Base-by-base conservation (phyloP, 2,113 vertebrate genomes). In the Melanotaenia duboulayi region DNA sequence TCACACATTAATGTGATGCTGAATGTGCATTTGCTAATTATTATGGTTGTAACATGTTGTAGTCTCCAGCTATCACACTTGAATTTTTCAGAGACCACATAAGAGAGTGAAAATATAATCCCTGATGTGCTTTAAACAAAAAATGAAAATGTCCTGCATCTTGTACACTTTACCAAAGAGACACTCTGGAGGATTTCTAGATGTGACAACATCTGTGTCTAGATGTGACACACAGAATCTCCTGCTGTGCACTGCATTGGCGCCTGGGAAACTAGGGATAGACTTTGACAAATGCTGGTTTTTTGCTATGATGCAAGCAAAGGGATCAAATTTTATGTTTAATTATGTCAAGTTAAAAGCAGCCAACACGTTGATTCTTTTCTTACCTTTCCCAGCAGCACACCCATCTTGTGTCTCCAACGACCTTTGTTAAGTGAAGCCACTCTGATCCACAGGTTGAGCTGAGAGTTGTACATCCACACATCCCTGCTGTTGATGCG, bases 391-490 rank as follows among this genome's bases (percentile, higher is more conserved):
- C 98, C 98, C 81, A 99, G 95, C 19, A 99, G 94, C 58, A 99
- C 96, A 24, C 96, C 95, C 98, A 99, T 99, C 93, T 99, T 99
- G 90, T 99, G 98, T 83, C 98, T 96, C 97, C 98, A 99, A 84
- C 98, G 95, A 67, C 98, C 98, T 93, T 98, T 99, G 94, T 97
- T 98, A 51, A 99, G 94, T 78, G 96, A 97, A 50, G 98, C 98
- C 83, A 99, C 98, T 94, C 96, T 93, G 92, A 99, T 98, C 98
- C 98, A 99, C 81, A 99, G 94, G 86, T 99, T 99, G 81, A 99
- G 96, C 84, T 99, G 97, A 20, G 97, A 99, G 91, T 99, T 99
- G 84, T 99, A 99, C 94, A 99, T 97, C 98, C 98, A 99, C 67
- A 99, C 98, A 76, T 99, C 97, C 50, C 96, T 95, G 85, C 96